These are phyloP conservation scores for Zophobas atratus DNA, from an alignment of 1,140 invertebrate genomes.

Conservation along the genomic window DNA sequence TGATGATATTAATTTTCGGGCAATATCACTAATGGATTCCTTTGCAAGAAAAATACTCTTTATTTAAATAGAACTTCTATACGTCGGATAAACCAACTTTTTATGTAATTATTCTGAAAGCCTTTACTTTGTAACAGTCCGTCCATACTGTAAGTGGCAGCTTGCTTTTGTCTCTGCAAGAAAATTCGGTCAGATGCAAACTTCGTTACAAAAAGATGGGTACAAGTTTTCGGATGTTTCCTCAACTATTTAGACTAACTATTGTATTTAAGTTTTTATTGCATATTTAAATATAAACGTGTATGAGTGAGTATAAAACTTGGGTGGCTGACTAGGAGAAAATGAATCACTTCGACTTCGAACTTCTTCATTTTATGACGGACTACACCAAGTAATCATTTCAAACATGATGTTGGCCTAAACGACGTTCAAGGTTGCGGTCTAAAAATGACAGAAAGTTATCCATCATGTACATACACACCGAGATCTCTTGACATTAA, in stretches of 20 bases:
- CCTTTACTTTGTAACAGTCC: neutral
- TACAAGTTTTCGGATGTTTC: neutral
- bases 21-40: constrained; percentile 50
- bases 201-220: neutral
- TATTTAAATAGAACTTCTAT: constrained; percentile 25
- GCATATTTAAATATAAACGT: too few species aligned
- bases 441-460: constrained; percentile 26
- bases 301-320: too few species aligned
- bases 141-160: neutral
- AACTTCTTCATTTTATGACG: neutral
- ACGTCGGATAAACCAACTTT: constrained; percentile 22
- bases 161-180: neutral
- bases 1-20: constrained; percentile 30
- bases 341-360: neutral
- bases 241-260: neutral
- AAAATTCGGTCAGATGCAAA: too few species aligned
- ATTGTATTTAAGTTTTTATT: too few species aligned
- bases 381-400: constrained; percentile 10
- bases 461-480: constrained; percentile 26
- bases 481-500: constrained; percentile 37
- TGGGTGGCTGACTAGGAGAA: neutral
- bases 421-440: constrained; percentile 19
- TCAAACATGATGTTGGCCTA: neutral
- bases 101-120: constrained; percentile 33
- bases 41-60: constrained; percentile 31